These are phyloP conservation scores for Gymnocephalus cernua DNA, from an alignment of 2,113 vertebrate species.

Conservation along the genomic window DNA sequence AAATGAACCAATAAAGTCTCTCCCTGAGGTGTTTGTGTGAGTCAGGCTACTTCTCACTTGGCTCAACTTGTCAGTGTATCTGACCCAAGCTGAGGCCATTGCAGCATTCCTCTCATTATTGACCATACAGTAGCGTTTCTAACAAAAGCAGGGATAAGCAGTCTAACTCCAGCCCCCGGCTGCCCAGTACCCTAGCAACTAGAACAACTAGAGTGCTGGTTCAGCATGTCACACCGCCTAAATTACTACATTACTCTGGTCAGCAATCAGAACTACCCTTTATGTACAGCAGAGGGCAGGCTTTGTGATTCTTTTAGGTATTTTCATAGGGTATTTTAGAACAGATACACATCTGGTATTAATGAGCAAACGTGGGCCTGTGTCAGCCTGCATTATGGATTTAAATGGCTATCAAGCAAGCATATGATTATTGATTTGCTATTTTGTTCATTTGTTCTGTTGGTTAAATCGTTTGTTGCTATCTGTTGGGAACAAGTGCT, in stretches of 20 bases:
- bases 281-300: conserved; percentile 65
- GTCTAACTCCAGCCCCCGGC: conserved; percentile 45
- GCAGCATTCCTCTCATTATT: conserved; percentile 60
- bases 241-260: conserved; percentile 3
- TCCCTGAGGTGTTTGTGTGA: conserved; percentile 28
- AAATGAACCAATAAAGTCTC: not conserved
- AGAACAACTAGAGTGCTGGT: conserved; percentile 60
- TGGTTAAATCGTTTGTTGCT: not conserved
- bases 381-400: not conserved
- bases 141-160: conserved; percentile 70
- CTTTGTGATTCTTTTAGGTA: not conserved
- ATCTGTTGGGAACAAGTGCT: no score
- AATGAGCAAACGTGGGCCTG: not conserved
- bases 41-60: not conserved
- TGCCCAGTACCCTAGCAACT: conserved; percentile 36
- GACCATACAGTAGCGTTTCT: conserved; percentile 21
- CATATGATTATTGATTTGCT: not conserved
- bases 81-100: conserved; percentile 46
- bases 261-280: not conserved
- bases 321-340: conserved; percentile 1
- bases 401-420: not conserved
- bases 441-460: not conserved
- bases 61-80: conserved; percentile 15
- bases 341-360: not conserved
- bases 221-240: conserved; percentile 51